phyloP scores from a whole-genome alignment of 2,797 vertebrate genomes.

The Acanthiza pusilla region DNA sequence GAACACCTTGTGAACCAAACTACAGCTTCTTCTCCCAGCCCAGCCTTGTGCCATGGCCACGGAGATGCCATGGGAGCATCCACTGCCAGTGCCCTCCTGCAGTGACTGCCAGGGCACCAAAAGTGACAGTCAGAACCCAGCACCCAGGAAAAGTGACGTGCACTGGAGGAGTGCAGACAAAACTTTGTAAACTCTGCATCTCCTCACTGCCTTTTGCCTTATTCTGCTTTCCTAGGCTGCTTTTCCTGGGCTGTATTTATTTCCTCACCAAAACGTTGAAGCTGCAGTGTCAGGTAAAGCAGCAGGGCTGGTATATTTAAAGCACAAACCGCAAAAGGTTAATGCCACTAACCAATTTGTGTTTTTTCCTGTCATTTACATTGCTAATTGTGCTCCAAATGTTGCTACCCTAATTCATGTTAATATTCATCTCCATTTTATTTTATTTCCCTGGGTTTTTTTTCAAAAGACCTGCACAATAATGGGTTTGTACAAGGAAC shows the following conservation, averaged over 20 bases:
- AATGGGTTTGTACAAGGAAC: background rate
- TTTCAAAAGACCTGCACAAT: background rate
- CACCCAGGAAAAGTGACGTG: background rate
- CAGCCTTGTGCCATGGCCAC: background rate
- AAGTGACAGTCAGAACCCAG: fast-evolving
- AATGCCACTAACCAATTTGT: background rate
- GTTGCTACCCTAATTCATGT: background rate
- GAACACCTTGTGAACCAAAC: background rate
- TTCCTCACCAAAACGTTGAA: background rate
- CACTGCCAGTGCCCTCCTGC: background rate
- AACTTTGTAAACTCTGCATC: background rate
- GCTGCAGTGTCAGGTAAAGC: background rate
- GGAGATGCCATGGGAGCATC: background rate
- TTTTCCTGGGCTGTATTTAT: background rate
- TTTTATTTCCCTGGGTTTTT: background rate
- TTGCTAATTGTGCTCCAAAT: background rate
- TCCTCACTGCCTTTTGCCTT: background rate
- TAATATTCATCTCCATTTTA: background rate
- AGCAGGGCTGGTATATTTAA: background rate
- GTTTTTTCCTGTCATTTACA: background rate
- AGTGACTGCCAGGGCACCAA: background rate
- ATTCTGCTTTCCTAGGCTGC: background rate
- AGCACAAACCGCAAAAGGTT: background rate
- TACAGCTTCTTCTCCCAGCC: background rate
- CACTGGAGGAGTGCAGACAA: background rate